These are phyloP conservation scores for Ips nitidus DNA, from an alignment of 1,140 invertebrate genomes.

Conservation along the genomic window DNA sequence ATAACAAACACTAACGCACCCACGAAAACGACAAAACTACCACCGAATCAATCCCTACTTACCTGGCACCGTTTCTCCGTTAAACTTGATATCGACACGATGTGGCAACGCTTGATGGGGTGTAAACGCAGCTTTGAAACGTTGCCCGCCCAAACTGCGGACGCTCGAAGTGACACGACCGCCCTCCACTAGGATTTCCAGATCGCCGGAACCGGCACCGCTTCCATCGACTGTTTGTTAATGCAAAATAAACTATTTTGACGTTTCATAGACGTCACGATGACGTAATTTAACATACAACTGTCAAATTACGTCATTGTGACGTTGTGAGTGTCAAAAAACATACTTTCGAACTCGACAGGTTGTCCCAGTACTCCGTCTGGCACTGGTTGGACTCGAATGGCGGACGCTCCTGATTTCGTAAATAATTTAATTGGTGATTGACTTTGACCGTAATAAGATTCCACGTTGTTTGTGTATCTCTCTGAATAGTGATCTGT, in stretches of 20 bases:
- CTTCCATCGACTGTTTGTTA: conserved; percentile 84
- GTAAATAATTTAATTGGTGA: conserved; percentile 29
- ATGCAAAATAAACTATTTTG: neutral
- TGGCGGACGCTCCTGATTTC: conserved; percentile 66
- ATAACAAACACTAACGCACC: too few relatives aligned
- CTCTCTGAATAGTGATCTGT: conserved; percentile 41
- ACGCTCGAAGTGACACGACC: conserved; percentile 94
- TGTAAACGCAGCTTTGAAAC: conserved; percentile 88
- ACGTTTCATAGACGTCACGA: too few relatives aligned
- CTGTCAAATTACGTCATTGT: too few relatives aligned
- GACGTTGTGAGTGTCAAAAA: neutral
- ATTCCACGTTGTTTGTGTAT: conserved; percentile 45
- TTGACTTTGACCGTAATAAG: conserved; percentile 37
- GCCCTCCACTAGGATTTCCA: conserved; percentile 95
- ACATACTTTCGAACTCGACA: conserved; percentile 94
- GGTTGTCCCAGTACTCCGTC: conserved; percentile 85
- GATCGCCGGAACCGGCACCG: conserved; percentile 90
- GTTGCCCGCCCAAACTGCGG: conserved; percentile 85
- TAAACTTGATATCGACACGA: conserved; percentile 94
- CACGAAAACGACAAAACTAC: neutral
- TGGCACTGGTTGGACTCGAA: conserved; percentile 82
- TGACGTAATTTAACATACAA: too few relatives aligned
- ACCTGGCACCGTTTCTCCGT: conserved; percentile 91
- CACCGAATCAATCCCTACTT: conserved; percentile 53
- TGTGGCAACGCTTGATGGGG: conserved; percentile 84